Base-by-base conservation (phyloP, 2,797 vertebrate species). In the Pseudotriccus pelzelni region DNA sequence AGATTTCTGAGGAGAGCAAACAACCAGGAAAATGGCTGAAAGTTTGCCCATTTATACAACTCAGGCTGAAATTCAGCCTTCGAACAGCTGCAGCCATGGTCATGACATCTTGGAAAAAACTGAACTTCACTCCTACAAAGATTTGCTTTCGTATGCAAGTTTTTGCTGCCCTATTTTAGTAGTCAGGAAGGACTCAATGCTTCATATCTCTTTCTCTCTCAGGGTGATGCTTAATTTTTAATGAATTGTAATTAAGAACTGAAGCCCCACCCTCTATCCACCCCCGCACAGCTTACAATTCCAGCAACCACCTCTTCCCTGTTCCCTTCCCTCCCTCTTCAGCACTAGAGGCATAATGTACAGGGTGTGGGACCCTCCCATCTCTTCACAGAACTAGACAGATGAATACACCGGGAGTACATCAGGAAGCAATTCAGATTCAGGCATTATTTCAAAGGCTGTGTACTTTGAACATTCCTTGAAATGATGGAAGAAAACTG, bases 191-290 rank as follows among this genome's bases (percentile, higher is more conserved):
- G 79, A 90, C 49, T 85, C 49, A 55, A 72, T 66, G 47, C 34
- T 56, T 75, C 76, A 28, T 19, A 49, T 74, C 46, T 49, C 24
- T 49, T 55, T 78, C 56, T 90, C 55, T 82, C 60, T 91, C 47
- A 30, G 68, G 39, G 46, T n/a, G 32, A 91, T 91, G 62, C 41
- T 94, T 84, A 88, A 94, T 91, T 91, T 93, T 91, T 95, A 94
- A 88, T 88, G 83, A 92, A 72, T 34, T 75, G 46, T 76, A 95
- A 93, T 90, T 77, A 91, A 80, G 73, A 87, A 69, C 39, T 58
- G 34, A 93, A 87, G 62, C 66, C 74, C 41, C 84, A 77, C 67
- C 75, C 78, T 80, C 72, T 7, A 22, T 79, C 72, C 81, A 87
- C 52, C 80, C 72, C 81, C 2, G 0, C 66, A 87, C 4, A 39